Evolutionary conservation across 1,140 invertebrate species (phyloP).

Genomic region (Triops longicaudatus): DNA sequence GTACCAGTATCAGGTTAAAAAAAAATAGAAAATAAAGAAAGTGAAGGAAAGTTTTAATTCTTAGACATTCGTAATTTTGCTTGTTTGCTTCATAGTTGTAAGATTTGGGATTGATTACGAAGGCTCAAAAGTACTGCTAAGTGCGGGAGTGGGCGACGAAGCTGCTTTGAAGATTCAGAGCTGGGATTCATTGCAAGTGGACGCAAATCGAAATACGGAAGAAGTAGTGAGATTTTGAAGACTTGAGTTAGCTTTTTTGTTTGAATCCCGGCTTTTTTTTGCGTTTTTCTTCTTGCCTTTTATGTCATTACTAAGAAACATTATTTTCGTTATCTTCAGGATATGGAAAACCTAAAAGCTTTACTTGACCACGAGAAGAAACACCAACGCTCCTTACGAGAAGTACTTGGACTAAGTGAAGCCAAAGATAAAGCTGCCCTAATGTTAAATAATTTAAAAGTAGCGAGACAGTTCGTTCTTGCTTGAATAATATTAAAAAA

Average conservation of each 20-base stretch:
- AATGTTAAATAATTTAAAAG: not conserved
- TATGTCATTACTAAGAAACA: too few relatives aligned
- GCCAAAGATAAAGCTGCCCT: not conserved
- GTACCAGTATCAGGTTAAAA: not conserved
- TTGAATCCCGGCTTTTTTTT: too few relatives aligned
- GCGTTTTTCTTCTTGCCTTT: too few relatives aligned
- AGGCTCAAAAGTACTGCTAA: not conserved
- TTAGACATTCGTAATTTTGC: not conserved
- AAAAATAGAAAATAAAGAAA: not conserved
- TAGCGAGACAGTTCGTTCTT: not conserved
- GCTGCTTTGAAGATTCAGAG: not conserved
- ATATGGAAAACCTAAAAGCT: not conserved
- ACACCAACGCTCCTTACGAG: not conserved
- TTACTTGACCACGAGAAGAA: not conserved
- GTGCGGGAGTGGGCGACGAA: not conserved
- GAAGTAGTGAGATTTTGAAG: not conserved
- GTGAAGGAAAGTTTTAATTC: not conserved
- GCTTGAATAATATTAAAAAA: not conserved
- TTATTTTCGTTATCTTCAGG: not conserved
- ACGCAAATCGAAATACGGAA: not conserved
- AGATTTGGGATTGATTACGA: not conserved
- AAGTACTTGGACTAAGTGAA: not conserved
- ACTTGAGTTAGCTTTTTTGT: not conserved
- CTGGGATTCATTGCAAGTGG: not conserved
- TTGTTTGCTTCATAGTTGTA: not conserved